A percentile compares a stretch with the other conserved stretches of the same genome.
phyloP scores from a whole-genome alignment of 2,797 vertebrate genomes.

The Cyclura pinguis region DNA sequence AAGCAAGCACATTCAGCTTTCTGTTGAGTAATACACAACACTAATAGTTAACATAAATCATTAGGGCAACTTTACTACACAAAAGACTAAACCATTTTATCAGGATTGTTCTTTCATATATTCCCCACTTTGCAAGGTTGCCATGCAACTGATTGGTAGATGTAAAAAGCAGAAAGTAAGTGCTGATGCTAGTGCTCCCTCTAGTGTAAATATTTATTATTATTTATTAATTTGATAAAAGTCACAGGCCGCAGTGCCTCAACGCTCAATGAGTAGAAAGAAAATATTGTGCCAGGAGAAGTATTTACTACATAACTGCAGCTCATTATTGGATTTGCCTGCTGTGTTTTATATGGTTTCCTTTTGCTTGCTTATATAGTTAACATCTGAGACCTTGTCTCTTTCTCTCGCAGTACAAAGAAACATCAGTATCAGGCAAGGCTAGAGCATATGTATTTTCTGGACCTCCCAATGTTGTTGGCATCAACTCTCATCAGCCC shows the following conservation, averaged over 20 bases:
- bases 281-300: background rate
- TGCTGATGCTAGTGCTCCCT: slow-evolving; percentile 78
- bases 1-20: slow-evolving; percentile 43
- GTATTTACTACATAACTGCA: background rate
- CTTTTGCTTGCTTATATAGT: background rate
- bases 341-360: background rate
- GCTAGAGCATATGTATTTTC: background rate
- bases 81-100: slow-evolving; percentile 57
- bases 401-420: background rate
- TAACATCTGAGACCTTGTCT: background rate
- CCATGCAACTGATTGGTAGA: slow-evolving; percentile 42
- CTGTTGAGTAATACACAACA: slow-evolving; percentile 48
- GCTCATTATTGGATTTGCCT: background rate
- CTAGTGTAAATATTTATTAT: slow-evolving; percentile 76
- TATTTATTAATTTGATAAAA: slow-evolving; percentile 41
- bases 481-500: background rate
- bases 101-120: slow-evolving; percentile 54
- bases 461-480: background rate
- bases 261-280: background rate
- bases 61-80: slow-evolving; percentile 47
- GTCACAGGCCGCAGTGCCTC: slow-evolving; percentile 22
- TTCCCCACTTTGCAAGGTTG: slow-evolving; percentile 45
- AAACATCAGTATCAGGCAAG: background rate
- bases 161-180: slow-evolving; percentile 50
- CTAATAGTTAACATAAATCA: slow-evolving; percentile 56